Base-by-base conservation (phyloP, 1,140 invertebrate species). In the Tigriopus japonicus region DNA sequence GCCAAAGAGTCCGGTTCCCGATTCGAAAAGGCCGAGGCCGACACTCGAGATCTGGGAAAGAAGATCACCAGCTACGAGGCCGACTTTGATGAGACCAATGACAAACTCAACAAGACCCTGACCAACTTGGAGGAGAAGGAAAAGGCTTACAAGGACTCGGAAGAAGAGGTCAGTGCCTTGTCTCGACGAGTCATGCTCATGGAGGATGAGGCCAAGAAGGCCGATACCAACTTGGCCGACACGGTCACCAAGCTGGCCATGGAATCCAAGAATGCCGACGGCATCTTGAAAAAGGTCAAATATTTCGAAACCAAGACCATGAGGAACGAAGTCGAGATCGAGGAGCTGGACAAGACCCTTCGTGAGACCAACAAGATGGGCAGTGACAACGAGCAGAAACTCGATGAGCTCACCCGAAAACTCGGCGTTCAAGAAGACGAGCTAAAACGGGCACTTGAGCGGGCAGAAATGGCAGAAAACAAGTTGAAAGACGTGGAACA, bases 141-240 rank as follows among this genome's bases (percentile, higher is more conserved):
- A n/a, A 54, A 54, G 23, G 19, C 19, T 6, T 54, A 19, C 52
- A 54, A 54, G 23, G 23, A 54, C n/a, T 17, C 28, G n/a, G 52
- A 54, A n/a, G 52, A 21, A n/a, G 52, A 54, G 19, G 52, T 54
- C 14, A n/a, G 15, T 54, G 52, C 52, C 52, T 35, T 54, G 52
- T 54, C 52, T 3, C 15, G 52, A 21, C n/a, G 53, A 55, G 24
- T 55, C 28, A 55, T 55, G 53, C 28, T 55, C 15, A 55, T 55
- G 53, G 53, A 55, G 53, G 53, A 55, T n/a, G 53, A 55, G 24
- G 53, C 53, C 19, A 55, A 55, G 53, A 55, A 55, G 53, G 19
- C 53, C 14, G 53, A 55, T 15, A n/a, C 19, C n/a, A 55, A 55
- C 53, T 35, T 55, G n/a, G 53, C 53, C 7, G 53, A 55, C n/a